phyloP scores from a whole-genome alignment of 2,113 vertebrate genomes.

The Tenebrosternarchus preto region DNA sequence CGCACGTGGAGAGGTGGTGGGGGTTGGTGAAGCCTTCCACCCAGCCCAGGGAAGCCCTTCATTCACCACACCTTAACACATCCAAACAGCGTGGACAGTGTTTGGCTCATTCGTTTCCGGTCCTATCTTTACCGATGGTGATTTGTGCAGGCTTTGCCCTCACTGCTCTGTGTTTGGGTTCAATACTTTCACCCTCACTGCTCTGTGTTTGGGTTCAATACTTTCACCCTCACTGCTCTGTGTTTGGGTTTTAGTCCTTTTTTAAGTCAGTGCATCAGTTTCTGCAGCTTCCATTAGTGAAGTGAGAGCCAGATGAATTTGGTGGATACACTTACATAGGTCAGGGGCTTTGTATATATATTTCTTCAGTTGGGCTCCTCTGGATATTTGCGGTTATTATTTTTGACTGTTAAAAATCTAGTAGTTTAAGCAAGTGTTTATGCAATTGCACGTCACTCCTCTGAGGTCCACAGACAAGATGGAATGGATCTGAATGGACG shows the following conservation, averaged over 20 bases:
- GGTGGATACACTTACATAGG: constrained; percentile 45
- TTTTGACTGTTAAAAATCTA: constrained; percentile 51
- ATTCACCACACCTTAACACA: constrained; percentile 57
- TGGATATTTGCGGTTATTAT: constrained; percentile 51
- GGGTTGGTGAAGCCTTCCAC: constrained; percentile 1
- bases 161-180: too few species aligned
- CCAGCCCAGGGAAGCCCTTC: constrained; percentile 30
- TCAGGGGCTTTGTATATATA: constrained; percentile 48
- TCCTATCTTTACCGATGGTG: constrained; percentile 33
- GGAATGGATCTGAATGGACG: constrained; percentile 28
- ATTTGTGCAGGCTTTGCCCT: constrained; percentile 14
- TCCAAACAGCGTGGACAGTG: constrained; percentile 46
- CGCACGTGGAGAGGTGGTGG: constrained; percentile 52
- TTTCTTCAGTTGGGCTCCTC: constrained; percentile 41
- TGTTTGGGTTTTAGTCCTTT: constrained; percentile 40
- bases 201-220: too few species aligned
- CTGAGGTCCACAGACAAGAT: constrained; percentile 34
- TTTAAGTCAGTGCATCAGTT: constrained; percentile 47
- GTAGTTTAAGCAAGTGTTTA: constrained; percentile 44
- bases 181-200: constrained; percentile 22
- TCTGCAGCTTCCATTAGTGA: constrained; percentile 47
- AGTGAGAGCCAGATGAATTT: constrained; percentile 35
- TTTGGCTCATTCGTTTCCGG: constrained; percentile 38
- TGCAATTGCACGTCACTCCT: constrained; percentile 22
- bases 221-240: constrained; percentile 18